These are phyloP conservation scores for Rallus crepitans DNA, from an alignment of 2,797 vertebrate genomes.

Conservation along the genomic window DNA sequence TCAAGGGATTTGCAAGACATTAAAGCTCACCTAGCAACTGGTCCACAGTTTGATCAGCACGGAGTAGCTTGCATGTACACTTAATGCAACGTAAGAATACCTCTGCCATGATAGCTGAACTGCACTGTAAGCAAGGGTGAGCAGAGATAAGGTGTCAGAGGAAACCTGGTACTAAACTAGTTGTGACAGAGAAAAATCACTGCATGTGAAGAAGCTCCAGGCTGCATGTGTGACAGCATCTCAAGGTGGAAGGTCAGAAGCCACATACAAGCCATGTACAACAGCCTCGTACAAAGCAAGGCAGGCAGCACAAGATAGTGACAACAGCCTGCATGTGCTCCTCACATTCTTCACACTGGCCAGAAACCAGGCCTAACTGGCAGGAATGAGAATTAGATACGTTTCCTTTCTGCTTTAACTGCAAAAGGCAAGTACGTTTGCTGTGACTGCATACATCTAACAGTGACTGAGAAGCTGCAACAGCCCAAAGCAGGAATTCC, in stretches of 20 bases:
- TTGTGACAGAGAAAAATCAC: background rate
- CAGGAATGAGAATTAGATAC: background rate
- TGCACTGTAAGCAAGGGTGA: background rate
- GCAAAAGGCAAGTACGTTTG: background rate
- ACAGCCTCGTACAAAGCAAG: rapidly evolving
- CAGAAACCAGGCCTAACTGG: background rate
- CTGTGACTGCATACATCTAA: background rate
- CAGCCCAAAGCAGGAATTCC: rapidly evolving
- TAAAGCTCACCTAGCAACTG: background rate
- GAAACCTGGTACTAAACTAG: background rate
- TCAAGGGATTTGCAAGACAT: background rate
- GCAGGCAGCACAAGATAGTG: background rate
- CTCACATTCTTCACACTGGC: background rate
- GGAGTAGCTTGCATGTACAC: background rate
- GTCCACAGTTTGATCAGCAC: background rate
- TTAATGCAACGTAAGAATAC: background rate
- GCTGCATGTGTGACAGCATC: background rate
- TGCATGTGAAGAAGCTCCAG: background rate
- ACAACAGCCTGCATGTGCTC: rapidly evolving
- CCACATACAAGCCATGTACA: background rate
- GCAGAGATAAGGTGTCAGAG: background rate
- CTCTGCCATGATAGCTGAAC: background rate
- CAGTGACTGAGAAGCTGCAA: background rate
- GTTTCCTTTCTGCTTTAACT: background rate
- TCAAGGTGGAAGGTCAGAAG: background rate